Evolutionary conservation across 2,797 vertebrate species (phyloP).

Genomic region (Amblyraja radiata): DNA sequence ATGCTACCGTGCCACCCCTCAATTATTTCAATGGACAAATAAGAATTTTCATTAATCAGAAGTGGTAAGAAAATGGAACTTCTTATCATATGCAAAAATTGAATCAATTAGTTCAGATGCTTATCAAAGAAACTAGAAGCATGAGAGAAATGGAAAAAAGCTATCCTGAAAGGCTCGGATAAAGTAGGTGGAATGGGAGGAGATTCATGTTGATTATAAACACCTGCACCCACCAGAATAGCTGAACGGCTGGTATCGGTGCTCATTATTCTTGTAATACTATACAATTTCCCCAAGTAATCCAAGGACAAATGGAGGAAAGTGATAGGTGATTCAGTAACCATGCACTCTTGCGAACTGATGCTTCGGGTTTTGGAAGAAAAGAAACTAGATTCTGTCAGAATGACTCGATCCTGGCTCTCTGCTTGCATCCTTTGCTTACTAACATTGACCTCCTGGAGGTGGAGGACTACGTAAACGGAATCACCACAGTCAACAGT

Average conservation of each 20-base stretch:
- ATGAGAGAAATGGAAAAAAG: neutral
- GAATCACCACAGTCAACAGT: no score
- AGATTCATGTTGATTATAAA: neutral
- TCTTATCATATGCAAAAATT: neutral
- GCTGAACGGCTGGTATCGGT: neutral
- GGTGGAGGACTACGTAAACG: no score
- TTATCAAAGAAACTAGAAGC: neutral
- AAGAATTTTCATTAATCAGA: neutral
- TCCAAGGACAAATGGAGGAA: neutral
- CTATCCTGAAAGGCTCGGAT: neutral
- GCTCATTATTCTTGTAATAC: neutral
- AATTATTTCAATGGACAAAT: neutral
- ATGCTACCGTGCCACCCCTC: no score
- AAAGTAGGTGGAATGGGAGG: neutral
- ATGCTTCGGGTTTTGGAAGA: neutral
- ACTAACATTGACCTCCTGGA: no score
- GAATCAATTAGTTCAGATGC: neutral
- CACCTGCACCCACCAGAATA: neutral
- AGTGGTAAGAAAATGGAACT: no score
- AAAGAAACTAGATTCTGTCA: no score
- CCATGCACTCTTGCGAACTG: neutral
- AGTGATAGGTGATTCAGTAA: neutral
- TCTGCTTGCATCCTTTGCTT: no score
- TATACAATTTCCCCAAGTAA: neutral
- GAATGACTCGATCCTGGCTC: no score